phyloP scores from a whole-genome alignment of 1,140 invertebrate species.

The Drosophila bocqueti region DNA sequence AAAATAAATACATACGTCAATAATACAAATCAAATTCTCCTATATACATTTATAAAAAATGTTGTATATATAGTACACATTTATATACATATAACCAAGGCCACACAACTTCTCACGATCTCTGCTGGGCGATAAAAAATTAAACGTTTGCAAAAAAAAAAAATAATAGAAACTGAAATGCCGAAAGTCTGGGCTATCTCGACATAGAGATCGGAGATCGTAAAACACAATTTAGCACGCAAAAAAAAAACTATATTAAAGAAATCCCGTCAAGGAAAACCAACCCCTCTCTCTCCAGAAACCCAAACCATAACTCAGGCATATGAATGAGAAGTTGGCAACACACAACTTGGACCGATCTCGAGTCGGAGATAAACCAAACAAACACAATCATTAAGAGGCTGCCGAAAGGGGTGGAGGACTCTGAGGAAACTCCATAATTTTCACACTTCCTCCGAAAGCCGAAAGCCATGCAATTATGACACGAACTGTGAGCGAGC shows the following conservation, averaged over 20 bases:
- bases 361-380: slow-evolving; percentile 65
- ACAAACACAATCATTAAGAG: slow-evolving; percentile 72
- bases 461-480: slow-evolving; percentile 72
- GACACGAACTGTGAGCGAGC: slow-evolving; percentile 70
- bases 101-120: slow-evolving; percentile 70
- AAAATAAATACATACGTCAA: neutral
- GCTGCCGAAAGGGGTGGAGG: slow-evolving; percentile 52
- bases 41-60: neutral
- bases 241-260: slow-evolving; percentile 49
- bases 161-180: slow-evolving; percentile 37
- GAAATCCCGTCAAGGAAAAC: slow-evolving; percentile 38
- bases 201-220: slow-evolving; percentile 43
- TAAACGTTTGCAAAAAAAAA: slow-evolving; percentile 66
- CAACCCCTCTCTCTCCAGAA: slow-evolving; percentile 57
- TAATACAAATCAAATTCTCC: neutral
- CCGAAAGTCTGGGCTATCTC: slow-evolving; percentile 45
- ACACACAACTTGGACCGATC: slow-evolving; percentile 67
- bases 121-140: slow-evolving; percentile 46
- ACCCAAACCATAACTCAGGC: slow-evolving; percentile 70
- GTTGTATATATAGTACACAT: no score
- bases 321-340: slow-evolving; percentile 78
- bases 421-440: slow-evolving; percentile 63
- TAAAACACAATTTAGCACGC: slow-evolving; percentile 75
- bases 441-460: slow-evolving; percentile 75
- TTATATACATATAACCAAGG: slow-evolving; percentile 12